Evolutionary conservation across 2,888 invertebrate species (phyloP), one percentile per base, ranked within the genome.

Genomic region (Melinaea menophilus): DNA sequence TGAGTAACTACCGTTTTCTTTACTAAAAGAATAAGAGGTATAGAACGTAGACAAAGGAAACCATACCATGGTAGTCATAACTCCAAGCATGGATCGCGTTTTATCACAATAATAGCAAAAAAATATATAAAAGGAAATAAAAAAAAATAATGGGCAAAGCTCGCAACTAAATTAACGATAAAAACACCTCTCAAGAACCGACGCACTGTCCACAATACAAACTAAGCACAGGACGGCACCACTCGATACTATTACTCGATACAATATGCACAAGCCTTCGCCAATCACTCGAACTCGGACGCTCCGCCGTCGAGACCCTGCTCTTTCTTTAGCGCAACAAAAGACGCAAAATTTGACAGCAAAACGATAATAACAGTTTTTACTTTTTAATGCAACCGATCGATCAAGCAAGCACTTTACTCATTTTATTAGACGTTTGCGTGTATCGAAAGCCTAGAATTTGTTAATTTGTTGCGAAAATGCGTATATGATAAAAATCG

Each of bases 61-160:
- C 90, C 90, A 90, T 90, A 90, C 90, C 90, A 90, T 89, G 88
- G 90, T 90, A 86, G 90, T 90, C 90, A 90, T 90, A 86, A 88
- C 90, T 90, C 90, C 90, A 85, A 90, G 90, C 90, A 90, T 90
- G 88, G 90, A 87, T 90, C 87, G 88, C 86, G 88, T 78, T 88
- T 88, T 86, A 76, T 81, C 88, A 84, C 89, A 82, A 79, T 72
- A 78, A 80, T 85, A 82, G 80, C 76, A 83, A 85, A 84, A 73
- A 67, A 81, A 82, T 81, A 77, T 76, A 77, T 76, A 73, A 79
- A 77, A 82, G 78, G 73, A 73, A 81, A 81, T 72, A 63, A 72
- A 73, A 79, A 76, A 77, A 71, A 79, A 76, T 79, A 82, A 79
- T 74, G 69, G 82, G 80, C 75, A 79, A 79, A 85, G 86, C 85